Evolutionary conservation across 2,888 invertebrate species (phyloP).

Genomic region (Theretra japonica): DNA sequence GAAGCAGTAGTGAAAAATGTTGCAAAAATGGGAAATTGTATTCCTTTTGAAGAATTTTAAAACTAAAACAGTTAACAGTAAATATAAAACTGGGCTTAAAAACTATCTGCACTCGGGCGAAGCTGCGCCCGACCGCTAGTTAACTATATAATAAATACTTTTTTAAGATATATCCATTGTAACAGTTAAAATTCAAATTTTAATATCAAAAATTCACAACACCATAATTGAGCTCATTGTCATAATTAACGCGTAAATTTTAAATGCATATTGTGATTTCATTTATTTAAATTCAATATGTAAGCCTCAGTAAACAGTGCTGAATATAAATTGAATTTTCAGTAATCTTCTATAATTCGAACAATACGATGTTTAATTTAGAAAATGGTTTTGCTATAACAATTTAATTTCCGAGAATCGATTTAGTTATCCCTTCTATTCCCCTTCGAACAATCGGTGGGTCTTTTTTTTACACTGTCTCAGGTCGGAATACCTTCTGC

Average conservation of each 20-base stretch:
- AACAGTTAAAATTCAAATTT: too few relatives aligned
- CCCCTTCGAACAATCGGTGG: not conserved
- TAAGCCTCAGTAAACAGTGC: not conserved
- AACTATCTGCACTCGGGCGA: too few relatives aligned
- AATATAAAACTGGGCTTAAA: too few relatives aligned
- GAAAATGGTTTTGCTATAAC: not conserved
- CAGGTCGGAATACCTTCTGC: conserved; percentile 18
- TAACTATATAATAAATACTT: too few relatives aligned
- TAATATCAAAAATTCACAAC: too few relatives aligned
- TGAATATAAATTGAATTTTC: not conserved
- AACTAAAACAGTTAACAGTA: too few relatives aligned
- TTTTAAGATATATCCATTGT: too few relatives aligned
- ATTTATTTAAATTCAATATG: not conserved
- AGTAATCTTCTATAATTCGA: not conserved
- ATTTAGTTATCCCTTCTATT: not conserved
- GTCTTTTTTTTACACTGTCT: conserved; percentile 13
- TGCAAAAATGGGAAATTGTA: too few relatives aligned
- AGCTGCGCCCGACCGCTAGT: too few relatives aligned
- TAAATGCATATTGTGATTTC: not conserved
- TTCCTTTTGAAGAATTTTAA: too few relatives aligned
- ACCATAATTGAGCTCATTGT: not conserved
- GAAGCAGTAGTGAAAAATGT: too few relatives aligned
- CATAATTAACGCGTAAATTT: not conserved
- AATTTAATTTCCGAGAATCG: not conserved
- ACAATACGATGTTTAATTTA: not conserved